Evolutionary conservation across 1,140 invertebrate species (phyloP).

Genomic region (Dendroctonus ponderosae): DNA sequence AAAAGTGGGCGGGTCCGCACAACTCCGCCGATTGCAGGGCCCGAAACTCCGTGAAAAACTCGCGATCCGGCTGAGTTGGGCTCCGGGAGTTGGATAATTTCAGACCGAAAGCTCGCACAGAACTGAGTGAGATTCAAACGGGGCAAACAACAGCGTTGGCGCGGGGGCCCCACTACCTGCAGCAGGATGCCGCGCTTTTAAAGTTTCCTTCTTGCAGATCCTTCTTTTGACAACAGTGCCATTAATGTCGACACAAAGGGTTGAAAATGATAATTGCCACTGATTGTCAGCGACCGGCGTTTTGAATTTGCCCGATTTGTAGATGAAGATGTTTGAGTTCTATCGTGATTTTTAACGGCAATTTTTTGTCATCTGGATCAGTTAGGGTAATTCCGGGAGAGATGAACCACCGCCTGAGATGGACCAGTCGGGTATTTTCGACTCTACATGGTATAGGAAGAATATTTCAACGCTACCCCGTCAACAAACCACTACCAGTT

Average conservation of each 20-base stretch:
- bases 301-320: too few relatives aligned
- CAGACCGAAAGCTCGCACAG: constrained; percentile 36
- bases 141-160: constrained; percentile 28
- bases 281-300: too few relatives aligned
- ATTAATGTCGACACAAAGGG: constrained; percentile 23
- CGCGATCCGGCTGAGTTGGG: constrained; percentile 6
- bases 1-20: constrained; percentile 40
- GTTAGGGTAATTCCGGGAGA: too few relatives aligned
- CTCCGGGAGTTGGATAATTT: constrained; percentile 10
- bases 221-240: constrained; percentile 23
- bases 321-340: too few relatives aligned
- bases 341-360: too few relatives aligned
- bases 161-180: constrained; percentile 43
- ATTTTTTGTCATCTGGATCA: too few relatives aligned
- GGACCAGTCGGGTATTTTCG: too few relatives aligned
- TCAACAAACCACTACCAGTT: too few relatives aligned
- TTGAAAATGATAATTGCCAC: constrained; percentile 18
- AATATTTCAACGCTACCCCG: too few relatives aligned
- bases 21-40: constrained; percentile 15
- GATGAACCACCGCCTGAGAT: too few relatives aligned
- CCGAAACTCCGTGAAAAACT: too few relatives aligned
- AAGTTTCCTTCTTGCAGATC: constrained; percentile 35
- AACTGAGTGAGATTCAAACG: constrained; percentile 23
- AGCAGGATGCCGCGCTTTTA: constrained; percentile 34
- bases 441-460: too few relatives aligned